Base-by-base conservation (phyloP, 2,113 vertebrate species). In the Plecotus auritus region DNA sequence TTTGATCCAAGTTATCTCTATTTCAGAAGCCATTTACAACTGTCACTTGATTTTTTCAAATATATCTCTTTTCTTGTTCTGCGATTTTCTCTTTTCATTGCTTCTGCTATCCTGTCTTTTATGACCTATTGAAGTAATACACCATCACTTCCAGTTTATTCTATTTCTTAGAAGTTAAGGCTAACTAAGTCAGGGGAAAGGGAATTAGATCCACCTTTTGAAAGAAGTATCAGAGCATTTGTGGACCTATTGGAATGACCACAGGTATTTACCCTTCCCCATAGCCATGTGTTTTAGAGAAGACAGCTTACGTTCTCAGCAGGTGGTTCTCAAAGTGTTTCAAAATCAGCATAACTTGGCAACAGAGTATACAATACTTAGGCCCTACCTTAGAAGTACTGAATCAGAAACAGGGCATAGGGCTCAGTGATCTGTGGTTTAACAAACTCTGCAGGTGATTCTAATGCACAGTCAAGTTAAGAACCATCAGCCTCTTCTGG, bases 21-120 rank as follows among this genome's bases (percentile, higher is more conserved):
- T 87, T 93, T 59, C 45, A 80, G 56, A 93, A 95, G 67, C 54
- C 74, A 94, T 91, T 94, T 97, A 94, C n/a, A 80, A 14, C 26
- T 72, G 64, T 90, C 93, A 74, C 73, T 92, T 90, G 47, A 49
- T 91, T 94, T 94, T 94, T 91, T 94, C 23, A 4, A 70, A 20
- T 59, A 6, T 35, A 54, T 69, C 42, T 85, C 37, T 96, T 73
- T 61, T 82, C 88, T 78, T 88, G 35, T 89, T 54, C 17, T 54
- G 51, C 16, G 6, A 54, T 54, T 54, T 54, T 54, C 18, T 54
- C 51, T 54, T 88, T 74, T 74, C 78, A 32, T 42, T 64, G 26
- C 23, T 81, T 76, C 85, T 92, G 87, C 35, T 94, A 67, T 89
- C 81, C 23, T 59, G 69, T 56, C 67, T 78, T 49, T 92, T 42